Conservation (phyloP, 2,113 vertebrate species). For the Hassar affinis region DNA sequence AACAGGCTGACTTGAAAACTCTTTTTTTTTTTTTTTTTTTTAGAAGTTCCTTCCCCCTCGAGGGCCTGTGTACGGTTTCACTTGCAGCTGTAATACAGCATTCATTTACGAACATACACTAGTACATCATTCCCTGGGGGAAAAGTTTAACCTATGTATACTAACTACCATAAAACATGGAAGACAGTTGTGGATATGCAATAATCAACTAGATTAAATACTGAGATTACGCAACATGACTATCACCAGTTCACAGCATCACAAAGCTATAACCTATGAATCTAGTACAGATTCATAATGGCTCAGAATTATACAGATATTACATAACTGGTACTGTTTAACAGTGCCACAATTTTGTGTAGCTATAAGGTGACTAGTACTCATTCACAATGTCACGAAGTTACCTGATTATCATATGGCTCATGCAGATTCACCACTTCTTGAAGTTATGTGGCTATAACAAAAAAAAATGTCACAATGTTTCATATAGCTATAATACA, state of each 20-base stretch:
- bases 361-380: neutral
- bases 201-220: neutral
- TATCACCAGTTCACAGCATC: neutral
- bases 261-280: neutral
- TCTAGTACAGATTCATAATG: neutral
- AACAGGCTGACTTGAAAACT: slow-evolving; percentile 41
- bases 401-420: neutral
- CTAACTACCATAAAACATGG: neutral
- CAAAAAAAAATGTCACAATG: neutral
- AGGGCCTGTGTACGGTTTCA: slow-evolving; percentile 33
- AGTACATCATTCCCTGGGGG: neutral
- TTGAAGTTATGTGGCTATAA: neutral
- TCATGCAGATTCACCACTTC: neutral
- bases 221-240: neutral
- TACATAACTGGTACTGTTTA: neutral
- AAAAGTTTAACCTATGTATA: neutral
- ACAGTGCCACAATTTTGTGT: neutral
- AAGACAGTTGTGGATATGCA: neutral
- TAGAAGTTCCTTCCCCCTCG: slow-evolving; percentile 18
- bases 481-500: too few relatives aligned
- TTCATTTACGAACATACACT: neutral
- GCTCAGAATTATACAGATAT: neutral
- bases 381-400: neutral
- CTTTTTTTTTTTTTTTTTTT: too few relatives aligned
- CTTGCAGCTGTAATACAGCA: neutral